Percentiles rank a stretch among this genome's conserved stretches.
Conservation (phyloP, 2,113 vertebrate species). For the Menura novaehollandiae region DNA sequence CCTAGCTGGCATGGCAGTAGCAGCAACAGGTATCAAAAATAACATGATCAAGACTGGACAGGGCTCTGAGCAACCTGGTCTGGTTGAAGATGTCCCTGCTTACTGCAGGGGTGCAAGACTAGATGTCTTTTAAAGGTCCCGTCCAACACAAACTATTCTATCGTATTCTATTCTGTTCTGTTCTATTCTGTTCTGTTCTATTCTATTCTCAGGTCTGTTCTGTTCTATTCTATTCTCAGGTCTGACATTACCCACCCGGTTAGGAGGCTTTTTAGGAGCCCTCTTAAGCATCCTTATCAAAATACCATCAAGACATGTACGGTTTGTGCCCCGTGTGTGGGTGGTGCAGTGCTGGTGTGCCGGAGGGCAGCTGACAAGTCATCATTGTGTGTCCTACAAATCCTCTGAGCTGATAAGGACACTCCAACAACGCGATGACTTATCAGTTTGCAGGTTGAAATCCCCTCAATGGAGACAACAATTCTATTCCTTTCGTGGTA, state of each 20-base stretch:
- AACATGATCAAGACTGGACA: background rate
- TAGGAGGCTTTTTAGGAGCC: background rate
- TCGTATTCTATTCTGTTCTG: background rate
- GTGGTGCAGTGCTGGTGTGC: background rate
- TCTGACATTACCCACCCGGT: background rate
- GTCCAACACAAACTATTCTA: background rate
- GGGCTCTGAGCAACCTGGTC: background rate
- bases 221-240: background rate
- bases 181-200: background rate
- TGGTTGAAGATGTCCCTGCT: background rate
- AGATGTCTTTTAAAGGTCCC: background rate
- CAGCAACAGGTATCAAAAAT: background rate
- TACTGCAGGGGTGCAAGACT: background rate
- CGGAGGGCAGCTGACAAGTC: conserved; percentile 32
- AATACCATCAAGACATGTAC: background rate
- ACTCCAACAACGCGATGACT: conserved; percentile 41
- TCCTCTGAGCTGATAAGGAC: background rate
- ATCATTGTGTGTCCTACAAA: conserved; percentile 27
- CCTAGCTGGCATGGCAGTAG: accelerated
- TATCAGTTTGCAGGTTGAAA: conserved; percentile 46
- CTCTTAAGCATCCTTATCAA: background rate
- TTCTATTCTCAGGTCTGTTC: background rate
- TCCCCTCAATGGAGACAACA: conserved; percentile 59
- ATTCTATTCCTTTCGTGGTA: conserved; percentile 50
- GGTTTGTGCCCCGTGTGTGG: background rate